Conservation (phyloP, 1,140 invertebrate genomes). For the Octopus sinensis region DNA sequence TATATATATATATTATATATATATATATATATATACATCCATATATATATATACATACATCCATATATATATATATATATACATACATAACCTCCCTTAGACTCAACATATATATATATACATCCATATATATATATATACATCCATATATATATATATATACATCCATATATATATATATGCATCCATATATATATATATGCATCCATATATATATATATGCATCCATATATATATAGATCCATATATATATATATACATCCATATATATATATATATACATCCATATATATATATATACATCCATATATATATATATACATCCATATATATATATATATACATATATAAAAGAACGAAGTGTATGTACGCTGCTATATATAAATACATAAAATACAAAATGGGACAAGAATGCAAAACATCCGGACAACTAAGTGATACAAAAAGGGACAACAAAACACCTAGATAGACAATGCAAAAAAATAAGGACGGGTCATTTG, state of each 20-base stretch:
- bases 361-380: too few relatives aligned
- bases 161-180: not conserved
- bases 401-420: too few relatives aligned
- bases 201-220: not conserved
- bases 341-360: too few relatives aligned
- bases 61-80: not conserved
- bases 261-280: not conserved
- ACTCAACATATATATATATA: not conserved
- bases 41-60: not conserved
- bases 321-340: too few relatives aligned
- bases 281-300: not conserved
- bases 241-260: not conserved
- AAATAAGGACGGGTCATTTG: too few relatives aligned
- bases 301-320: too few relatives aligned
- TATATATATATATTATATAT: too few relatives aligned
- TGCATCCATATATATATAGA: not conserved
- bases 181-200: not conserved
- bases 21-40: not conserved
- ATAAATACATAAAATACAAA: too few relatives aligned
- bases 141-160: not conserved
- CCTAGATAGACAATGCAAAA: too few relatives aligned
- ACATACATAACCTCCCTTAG: not conserved
- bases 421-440: too few relatives aligned
- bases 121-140: not conserved
- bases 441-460: too few relatives aligned